Evolutionary conservation across 2,888 invertebrate species (phyloP), one percentile per base, ranked within the genome.

Genomic region (Ennomos fuscantarius): DNA sequence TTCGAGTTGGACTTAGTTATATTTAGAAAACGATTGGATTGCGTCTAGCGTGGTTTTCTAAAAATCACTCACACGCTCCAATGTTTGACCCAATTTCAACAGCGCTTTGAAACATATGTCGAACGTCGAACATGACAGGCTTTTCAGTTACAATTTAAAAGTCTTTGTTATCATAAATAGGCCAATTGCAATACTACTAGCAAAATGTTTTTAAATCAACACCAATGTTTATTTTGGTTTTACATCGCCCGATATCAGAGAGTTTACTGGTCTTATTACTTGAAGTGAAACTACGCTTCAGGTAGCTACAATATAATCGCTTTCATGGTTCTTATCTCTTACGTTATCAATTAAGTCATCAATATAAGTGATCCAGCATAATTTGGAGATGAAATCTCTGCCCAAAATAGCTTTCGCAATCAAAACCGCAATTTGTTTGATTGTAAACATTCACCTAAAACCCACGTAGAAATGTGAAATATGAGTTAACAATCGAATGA

Each of bases 41-140:
- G 56, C 63, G 57, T 62, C 64, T 62, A 74, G 76, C 78, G 74
- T 34, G 60, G 44, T 56, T 58, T 49, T 37, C 10, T 41, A 36
- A 59, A 24, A 60, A 61, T 62, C 81, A 84, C 85, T 79, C 87
- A 85, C 83, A 73, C 78, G 70, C 72, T 60, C 68, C 52, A 56
- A 47, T 65, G 70, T 60, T 68, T 78, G 87, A 84, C 89, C 89
- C 65, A 83, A 81, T 82, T 87, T 69, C 66, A 73, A 65, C 66
- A 68, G 70, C 63, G 72, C 78, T 78, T 62, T 50, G 66, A 72
- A 81, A 81, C 85, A 82, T 78, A 76, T 83, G 84, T 73, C 70
- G 52, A 63, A 53, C 39, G 84, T 73, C 70, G 49, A 63, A 53
- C 41, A 45, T 40, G 44, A 51, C 11, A 45, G 44, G 39, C 39